Conservation (phyloP, 2,113 vertebrate species). For the Corydoras sp. region DNA sequence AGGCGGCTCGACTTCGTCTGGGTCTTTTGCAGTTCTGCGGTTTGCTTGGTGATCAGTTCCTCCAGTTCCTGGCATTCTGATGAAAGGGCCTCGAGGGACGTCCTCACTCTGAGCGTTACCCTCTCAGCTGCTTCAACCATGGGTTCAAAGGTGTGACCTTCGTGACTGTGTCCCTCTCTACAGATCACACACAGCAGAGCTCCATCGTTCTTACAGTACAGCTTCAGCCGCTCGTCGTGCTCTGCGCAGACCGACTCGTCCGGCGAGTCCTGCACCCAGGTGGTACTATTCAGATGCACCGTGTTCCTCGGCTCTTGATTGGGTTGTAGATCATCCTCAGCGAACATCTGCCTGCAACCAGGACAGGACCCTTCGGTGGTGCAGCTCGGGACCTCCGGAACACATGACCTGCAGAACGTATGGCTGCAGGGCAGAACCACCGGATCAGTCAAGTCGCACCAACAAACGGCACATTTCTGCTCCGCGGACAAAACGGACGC, state of each 20-base stretch:
- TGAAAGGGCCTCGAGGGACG: not conserved
- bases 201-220: conserved; percentile 54
- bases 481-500: not conserved
- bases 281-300: conserved; percentile 8
- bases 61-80: not conserved
- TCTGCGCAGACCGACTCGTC: conserved; percentile 39
- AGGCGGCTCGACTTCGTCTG: conserved; percentile 34
- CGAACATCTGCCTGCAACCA: conserved; percentile 27
- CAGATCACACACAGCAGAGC: conserved; percentile 52
- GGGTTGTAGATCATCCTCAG: conserved; percentile 13
- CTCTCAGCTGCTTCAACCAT: conserved; percentile 40
- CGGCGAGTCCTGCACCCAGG: not conserved
- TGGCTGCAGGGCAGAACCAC: conserved; percentile 55
- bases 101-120: not conserved
- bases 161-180: conserved; percentile 44
- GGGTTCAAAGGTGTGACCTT: conserved; percentile 50
- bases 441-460: conserved; percentile 51
- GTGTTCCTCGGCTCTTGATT: conserved; percentile 41
- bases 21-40: not conserved
- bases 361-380: conserved; percentile 34
- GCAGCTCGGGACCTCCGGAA: conserved; percentile 9
- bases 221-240: conserved; percentile 54
- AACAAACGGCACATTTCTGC: conserved; percentile 37
- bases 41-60: not conserved
- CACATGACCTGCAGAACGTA: conserved; percentile 54